Evolutionary conservation across 2,113 vertebrate genomes (phyloP), one percentile per base, ranked within the genome.

Genomic region (Myxocyprinus asiaticus): DNA sequence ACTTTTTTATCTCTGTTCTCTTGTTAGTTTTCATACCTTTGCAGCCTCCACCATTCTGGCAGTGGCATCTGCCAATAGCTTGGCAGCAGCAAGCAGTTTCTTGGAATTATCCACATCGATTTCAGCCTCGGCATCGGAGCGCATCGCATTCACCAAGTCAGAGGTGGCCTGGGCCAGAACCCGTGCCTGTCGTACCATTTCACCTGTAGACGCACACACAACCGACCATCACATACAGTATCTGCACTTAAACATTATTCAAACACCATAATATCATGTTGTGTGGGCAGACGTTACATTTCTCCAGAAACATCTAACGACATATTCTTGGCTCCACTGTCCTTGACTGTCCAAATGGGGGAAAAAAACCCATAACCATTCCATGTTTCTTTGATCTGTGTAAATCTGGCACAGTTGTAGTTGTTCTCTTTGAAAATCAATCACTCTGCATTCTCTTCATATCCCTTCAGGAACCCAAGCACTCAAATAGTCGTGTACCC

Each of bases 11-110:
- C 22, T 33, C 22, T 33, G 22, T 33, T 33, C 22, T 33, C 22
- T 33, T 33, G 22, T 33, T 33, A 10, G 7, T 61, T n/a, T n/a
- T 67, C 10, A 17, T 88, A 99, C 98, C 96, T 99, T 99, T 15
- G 98, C 98, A 44, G 98, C 98, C 87, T 99, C 98, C 72, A 99
- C 98, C 98, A 99, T 99, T 66, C 97, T 93, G 64, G 98, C 98
- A 0, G 98, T 99, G 44, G 98, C 98, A 85, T 99, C 98, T 0
- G 98, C 98, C 86, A 99, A 84, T 11, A 99, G 95, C 87, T 99
- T 99, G 15, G 98, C 98, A 0, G 98, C 97, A 0, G 97, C 97
- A 59, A 99, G 92, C 4, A 99, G 94, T 85, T 99, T 99, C 90
- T 99, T 99, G 0, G 97, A 99, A 87, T 98, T 99, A 81, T 99